Conservation (phyloP, 2,888 invertebrate genomes). For the Netelia melanura region DNA sequence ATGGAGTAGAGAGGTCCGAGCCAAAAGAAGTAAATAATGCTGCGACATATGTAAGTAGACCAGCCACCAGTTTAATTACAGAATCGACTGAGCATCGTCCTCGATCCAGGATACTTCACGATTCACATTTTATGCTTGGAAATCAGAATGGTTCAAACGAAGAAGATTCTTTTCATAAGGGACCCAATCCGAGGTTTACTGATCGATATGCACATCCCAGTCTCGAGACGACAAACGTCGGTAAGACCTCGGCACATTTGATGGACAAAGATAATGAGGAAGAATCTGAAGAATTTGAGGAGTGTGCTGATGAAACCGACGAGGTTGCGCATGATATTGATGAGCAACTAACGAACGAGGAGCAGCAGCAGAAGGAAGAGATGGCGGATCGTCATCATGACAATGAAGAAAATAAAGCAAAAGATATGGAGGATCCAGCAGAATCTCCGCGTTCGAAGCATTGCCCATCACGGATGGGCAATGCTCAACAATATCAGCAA, state of each 20-base stretch:
- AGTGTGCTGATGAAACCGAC: background rate
- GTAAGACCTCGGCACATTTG: constrained; percentile 45
- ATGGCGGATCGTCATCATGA: background rate
- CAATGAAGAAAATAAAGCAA: constrained; percentile 20
- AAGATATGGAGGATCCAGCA: background rate
- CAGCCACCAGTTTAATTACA: constrained; percentile 3
- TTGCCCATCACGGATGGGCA: constrained; percentile 10
- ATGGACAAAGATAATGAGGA: constrained; percentile 33
- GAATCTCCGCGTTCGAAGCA: background rate
- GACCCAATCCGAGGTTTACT: constrained; percentile 66
- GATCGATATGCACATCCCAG: constrained; percentile 73
- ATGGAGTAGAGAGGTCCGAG: background rate
- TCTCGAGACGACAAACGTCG: constrained; percentile 77
- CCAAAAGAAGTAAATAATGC: background rate
- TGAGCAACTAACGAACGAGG: background rate
- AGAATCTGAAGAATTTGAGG: constrained; percentile 43
- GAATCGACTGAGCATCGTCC: constrained; percentile 48
- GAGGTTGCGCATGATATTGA: background rate
- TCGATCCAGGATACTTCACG: constrained; percentile 55
- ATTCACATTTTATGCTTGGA: constrained; percentile 64
- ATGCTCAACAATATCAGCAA: constrained; percentile 6
- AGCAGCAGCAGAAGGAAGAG: background rate
- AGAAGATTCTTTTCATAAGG: background rate
- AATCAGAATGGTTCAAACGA: constrained; percentile 42
- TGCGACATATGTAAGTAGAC: background rate